Base-by-base conservation (phyloP, 2,888 invertebrate genomes). In the Catonia carolina region DNA sequence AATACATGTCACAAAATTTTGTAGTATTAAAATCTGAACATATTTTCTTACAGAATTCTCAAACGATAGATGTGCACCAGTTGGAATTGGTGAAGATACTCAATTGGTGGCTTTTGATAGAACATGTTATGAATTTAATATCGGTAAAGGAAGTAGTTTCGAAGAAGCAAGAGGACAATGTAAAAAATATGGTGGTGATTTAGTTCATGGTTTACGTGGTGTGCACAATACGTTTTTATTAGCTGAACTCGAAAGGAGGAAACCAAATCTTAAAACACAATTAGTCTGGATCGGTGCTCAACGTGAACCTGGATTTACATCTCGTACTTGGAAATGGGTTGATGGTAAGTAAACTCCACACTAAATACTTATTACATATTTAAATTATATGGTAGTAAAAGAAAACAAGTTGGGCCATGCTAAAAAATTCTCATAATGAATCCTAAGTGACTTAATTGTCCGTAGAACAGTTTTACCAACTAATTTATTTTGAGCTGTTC, bases 251-350 rank as follows among this genome's bases (percentile, higher is more conserved):
- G 91, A 92, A 67, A 77, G 89, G 54, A 77, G 89, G 50, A 91
- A 89, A 69, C 76, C 84, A 0, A 84, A 81, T 59, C 72, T 92
- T 35, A 89, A 89, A 70, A 89, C 92, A 0, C 89, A 90, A 68
- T 74, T 93, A 59, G 89, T 93, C 2, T 93, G 93, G 93, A 88
- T 93, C 62, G 93, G 93, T 0, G 92, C 90, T 0, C 86, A 88
- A 67, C 89, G 91, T 67, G 92, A 93, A 66, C 89, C 90, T 0
- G 84, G 87, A 22, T 77, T 88, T 56, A 87, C 87, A 1, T 84
- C 86, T 0, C 79, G 88, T 61, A 88, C 86, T 0, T 93, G 92
- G 91, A 85, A 86, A 73, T 92, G 91, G 91, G 89, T 91, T 23
- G 84, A 90, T 70, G 90, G 90, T 89, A 73, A 78, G 78, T 69